Evolutionary conservation across 2,797 vertebrate genomes (phyloP).

Genomic region (Cygnus olor): DNA sequence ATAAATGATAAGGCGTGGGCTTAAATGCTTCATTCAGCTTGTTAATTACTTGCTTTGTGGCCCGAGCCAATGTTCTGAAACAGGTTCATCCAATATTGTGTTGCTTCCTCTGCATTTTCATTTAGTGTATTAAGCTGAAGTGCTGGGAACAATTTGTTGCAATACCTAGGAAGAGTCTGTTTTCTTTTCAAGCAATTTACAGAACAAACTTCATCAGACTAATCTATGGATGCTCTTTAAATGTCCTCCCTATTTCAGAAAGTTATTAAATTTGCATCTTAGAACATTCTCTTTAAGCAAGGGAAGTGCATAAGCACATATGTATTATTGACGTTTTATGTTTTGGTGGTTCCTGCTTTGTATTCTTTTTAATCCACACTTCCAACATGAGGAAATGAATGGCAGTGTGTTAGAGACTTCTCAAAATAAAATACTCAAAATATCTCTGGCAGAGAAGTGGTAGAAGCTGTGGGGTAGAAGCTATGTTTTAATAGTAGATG

Average conservation of each 20-base stretch:
- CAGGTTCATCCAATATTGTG: conserved; percentile 59
- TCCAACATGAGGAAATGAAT: conserved; percentile 3
- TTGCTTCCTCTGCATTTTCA: conserved; percentile 40
- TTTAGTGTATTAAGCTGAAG: conserved; percentile 7
- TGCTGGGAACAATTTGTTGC: conserved; percentile 25
- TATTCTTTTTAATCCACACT: background rate
- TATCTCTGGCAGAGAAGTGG: background rate
- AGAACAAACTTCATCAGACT: conserved; percentile 45
- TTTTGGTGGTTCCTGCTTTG: conserved; percentile 12
- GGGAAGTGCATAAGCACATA: background rate
- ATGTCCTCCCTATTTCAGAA: conserved; percentile 45
- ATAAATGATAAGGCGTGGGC: conserved; percentile 69
- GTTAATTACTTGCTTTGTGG: conserved; percentile 59
- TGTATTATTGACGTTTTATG: background rate
- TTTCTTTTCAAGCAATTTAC: conserved; percentile 41
- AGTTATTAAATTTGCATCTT: conserved; percentile 15
- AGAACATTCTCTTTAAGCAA: background rate
- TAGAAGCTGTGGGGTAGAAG: background rate
- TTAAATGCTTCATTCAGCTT: conserved; percentile 60
- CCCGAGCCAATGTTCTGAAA: conserved; percentile 56
- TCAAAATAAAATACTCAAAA: conserved; percentile 1
- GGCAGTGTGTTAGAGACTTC: background rate
- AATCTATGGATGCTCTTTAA: conserved; percentile 62
- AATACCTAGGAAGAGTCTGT: conserved; percentile 5
- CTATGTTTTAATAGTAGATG: background rate